phyloP scores from a whole-genome alignment of 2,888 invertebrate genomes.

The Phymatocera aterrima region DNA sequence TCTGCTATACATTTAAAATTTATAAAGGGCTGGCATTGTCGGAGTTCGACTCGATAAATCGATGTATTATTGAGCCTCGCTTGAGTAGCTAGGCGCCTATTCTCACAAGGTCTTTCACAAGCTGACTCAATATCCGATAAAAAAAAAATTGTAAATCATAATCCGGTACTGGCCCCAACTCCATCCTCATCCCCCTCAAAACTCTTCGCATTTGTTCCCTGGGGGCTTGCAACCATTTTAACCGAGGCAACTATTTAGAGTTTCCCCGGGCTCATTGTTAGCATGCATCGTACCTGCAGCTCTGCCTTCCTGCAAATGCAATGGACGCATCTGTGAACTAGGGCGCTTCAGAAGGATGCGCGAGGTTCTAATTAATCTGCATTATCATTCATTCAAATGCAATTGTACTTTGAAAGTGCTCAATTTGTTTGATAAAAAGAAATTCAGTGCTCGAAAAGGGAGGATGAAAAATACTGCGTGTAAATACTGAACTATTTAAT shows the following conservation, averaged over 20 bases:
- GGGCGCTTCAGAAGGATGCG: not conserved
- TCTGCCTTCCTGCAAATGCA: not conserved
- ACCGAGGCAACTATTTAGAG: constrained; percentile 14
- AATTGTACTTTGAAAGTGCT: not conserved
- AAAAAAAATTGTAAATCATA: constrained; percentile 18
- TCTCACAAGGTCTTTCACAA: constrained; percentile 26
- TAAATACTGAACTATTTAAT: not conserved
- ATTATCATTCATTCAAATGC: not conserved
- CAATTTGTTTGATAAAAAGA: not conserved
- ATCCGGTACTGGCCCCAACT: constrained; percentile 20
- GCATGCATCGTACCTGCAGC: not conserved
- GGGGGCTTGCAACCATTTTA: constrained; percentile 7
- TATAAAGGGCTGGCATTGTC: constrained; percentile 42
- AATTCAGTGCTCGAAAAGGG: not conserved
- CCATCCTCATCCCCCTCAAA: constrained; percentile 4
- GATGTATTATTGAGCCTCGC: constrained; percentile 42
- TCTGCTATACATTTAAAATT: constrained; percentile 31
- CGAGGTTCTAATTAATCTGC: not conserved
- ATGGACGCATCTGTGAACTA: not conserved
- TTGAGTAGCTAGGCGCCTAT: constrained; percentile 38
- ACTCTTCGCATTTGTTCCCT: constrained; percentile 20
- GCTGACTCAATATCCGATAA: constrained; percentile 26
- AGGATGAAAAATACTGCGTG: not conserved
- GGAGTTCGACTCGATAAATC: constrained; percentile 41
- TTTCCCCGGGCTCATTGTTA: constrained; percentile 18